These are phyloP conservation scores for Sterna hirundo DNA, from an alignment of 2,113 vertebrate species.

Conservation along the genomic window DNA sequence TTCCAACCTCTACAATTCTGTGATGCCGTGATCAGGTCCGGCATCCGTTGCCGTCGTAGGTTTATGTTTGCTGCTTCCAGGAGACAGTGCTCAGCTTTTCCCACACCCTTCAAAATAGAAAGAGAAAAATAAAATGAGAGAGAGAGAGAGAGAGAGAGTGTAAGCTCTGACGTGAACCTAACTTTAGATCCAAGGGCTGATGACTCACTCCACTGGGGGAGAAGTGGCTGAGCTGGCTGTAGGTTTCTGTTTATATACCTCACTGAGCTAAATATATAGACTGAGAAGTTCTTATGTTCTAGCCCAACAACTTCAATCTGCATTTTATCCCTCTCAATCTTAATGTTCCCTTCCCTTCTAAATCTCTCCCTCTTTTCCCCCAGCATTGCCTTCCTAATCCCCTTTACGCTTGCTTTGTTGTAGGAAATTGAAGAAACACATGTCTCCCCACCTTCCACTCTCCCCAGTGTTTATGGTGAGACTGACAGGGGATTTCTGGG, in stretches of 20 bases:
- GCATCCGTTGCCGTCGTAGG: conserved; percentile 26
- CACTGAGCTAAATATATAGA: conserved; percentile 79
- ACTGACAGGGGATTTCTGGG: conserved; percentile 45
- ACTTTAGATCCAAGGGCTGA: conserved; percentile 77
- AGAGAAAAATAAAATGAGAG: conserved; percentile 43
- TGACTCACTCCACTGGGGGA: conserved; percentile 75
- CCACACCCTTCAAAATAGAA: conserved; percentile 61
- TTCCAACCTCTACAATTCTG: too few relatives aligned
- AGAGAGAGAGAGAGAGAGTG: background rate
- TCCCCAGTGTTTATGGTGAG: conserved; percentile 15
- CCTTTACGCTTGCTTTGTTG: conserved; percentile 36
- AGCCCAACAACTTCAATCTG: conserved; percentile 61
- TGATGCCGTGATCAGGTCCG: background rate
- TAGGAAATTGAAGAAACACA: conserved; percentile 36
- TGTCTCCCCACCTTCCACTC: conserved; percentile 8
- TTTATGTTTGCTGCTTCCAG: conserved; percentile 40
- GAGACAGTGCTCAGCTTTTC: conserved; percentile 31
- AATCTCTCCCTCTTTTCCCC: conserved; percentile 16
- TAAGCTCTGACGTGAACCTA: conserved; percentile 77
- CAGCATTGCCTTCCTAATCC: conserved; percentile 41
- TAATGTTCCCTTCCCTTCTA: conserved; percentile 25
- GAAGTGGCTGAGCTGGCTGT: conserved; percentile 71
- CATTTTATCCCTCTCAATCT: conserved; percentile 48
- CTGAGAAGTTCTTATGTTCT: conserved; percentile 73
- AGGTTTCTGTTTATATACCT: conserved; percentile 81